Base-by-base conservation (phyloP, 2,888 invertebrate genomes). In the Argyresthia albistria region DNA sequence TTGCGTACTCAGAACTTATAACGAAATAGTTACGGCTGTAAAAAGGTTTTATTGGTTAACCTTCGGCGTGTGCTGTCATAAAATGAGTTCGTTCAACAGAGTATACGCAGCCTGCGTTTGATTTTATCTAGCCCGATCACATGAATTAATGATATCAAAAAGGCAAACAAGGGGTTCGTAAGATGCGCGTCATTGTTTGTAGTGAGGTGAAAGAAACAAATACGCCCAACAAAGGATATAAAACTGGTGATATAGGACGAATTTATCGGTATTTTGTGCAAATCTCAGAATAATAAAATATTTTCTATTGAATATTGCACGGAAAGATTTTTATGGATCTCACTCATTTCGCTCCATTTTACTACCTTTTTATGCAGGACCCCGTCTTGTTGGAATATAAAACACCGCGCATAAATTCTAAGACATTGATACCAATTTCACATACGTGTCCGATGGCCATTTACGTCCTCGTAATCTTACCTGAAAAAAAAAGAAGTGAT, bases 1-100 rank as follows among this genome's bases (percentile, higher is more conserved):
- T 84, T 84, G 81, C 83, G 79, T 76, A 83, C 80, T 83, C 76
- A 70, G 83, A 82, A 84, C 84, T 83, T 80, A 83, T 82, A 86
- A 84, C 79, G 80, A 84, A 86, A 84, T 84, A 86, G 82, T 83
- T 80, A 82, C 81, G 82, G 78, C 81, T 84, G 84, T 84, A 86
- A 86, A 84, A 82, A 83, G 84, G 80, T 87, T 87, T 87, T 87
- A 87, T 86, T 83, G 83, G 87, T 82, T 83, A 83, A 83, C 86
- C 83, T 87, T 87, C 76, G 80, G 77, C 74, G 77, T 80, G 75
- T 77, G 80, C 73, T 79, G 79, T 76, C 77, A 81, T 87, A 84
- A 87, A 87, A 87, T 83, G 77, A 78, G 82, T 87, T 82, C 84
- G 77, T 76, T 78, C 80, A 81, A 8, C 76, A 76, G 80, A 83